Percentiles rank a stretch among this genome's conserved stretches.
Conservation (phyloP, 2,888 invertebrate species). For the Leptopilina drosophilae region DNA sequence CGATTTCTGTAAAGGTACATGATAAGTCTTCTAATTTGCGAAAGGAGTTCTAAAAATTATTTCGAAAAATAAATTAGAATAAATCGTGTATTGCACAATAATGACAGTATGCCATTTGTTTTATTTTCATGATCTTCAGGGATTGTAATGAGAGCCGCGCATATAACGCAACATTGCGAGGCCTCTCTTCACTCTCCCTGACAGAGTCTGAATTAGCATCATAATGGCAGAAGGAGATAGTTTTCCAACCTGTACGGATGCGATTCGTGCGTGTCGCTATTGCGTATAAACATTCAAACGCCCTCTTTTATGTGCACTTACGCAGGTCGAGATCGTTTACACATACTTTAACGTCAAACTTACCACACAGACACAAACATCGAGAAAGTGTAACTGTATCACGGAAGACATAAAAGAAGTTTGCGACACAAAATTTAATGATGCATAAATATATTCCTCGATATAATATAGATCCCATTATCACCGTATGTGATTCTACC, state of each 20-base stretch:
- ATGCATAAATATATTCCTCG: too few species aligned
- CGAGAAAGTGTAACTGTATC: too few species aligned
- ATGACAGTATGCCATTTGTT: constrained; percentile 19
- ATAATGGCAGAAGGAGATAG: constrained; percentile 46
- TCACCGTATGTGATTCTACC: too few species aligned
- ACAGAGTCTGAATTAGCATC: constrained; percentile 49
- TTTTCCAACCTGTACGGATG: constrained; percentile 35
- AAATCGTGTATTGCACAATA: background rate
- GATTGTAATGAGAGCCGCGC: constrained; percentile 29
- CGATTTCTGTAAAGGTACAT: too few species aligned
- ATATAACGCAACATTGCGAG: constrained; percentile 37
- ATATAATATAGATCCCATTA: too few species aligned
- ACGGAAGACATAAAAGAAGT: too few species aligned
- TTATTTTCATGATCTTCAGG: constrained; percentile 3
- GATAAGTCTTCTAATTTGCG: too few species aligned
- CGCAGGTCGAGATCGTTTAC: background rate
- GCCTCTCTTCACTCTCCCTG: constrained; percentile 2
- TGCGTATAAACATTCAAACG: constrained; percentile 26
- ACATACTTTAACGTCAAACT: background rate
- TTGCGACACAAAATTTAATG: too few species aligned
- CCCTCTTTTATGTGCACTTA: constrained; percentile 14
- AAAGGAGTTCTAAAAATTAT: too few species aligned
- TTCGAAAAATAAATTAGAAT: constrained; percentile 31
- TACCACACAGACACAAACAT: too few species aligned
- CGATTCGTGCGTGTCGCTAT: constrained; percentile 43